These are phyloP conservation scores for Nannospalax galili DNA, from an alignment of 2,113 vertebrate species.

Conservation along the genomic window DNA sequence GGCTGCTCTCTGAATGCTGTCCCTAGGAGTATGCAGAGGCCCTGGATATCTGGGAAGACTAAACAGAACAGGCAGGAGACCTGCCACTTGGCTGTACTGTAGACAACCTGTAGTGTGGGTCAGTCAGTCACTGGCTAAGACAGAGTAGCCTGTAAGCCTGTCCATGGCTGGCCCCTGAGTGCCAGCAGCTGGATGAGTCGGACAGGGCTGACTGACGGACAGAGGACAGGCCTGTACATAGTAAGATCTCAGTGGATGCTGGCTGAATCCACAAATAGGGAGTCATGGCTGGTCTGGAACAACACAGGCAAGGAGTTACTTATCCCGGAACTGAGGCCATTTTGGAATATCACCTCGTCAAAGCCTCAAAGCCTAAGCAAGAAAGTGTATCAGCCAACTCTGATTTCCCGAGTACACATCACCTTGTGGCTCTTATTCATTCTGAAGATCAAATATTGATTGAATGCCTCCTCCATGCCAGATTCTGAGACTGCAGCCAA, in stretches of 20 bases:
- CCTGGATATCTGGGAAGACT: neutral
- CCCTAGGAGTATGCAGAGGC: neutral
- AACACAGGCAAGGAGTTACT: neutral
- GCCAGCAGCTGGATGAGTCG: neutral
- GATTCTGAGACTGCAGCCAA: neutral
- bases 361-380: conserved; percentile 8
- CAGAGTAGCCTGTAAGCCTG: neutral
- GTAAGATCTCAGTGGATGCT: neutral
- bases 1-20: neutral
- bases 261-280: neutral
- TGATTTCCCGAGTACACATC: conserved; percentile 38
- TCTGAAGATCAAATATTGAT: conserved; percentile 44
- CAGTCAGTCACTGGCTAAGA: neutral
- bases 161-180: neutral
- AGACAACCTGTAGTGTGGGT: neutral
- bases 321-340: neutral
- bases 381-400: neutral
- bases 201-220: neutral
- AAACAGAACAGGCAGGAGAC: neutral
- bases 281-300: neutral
- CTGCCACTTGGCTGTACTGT: neutral
- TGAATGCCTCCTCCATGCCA: neutral
- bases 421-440: conserved; percentile 11
- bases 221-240: neutral
- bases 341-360: neutral